Base-by-base conservation (phyloP, 2,797 vertebrate species). In the Intellagama lesueurii region DNA sequence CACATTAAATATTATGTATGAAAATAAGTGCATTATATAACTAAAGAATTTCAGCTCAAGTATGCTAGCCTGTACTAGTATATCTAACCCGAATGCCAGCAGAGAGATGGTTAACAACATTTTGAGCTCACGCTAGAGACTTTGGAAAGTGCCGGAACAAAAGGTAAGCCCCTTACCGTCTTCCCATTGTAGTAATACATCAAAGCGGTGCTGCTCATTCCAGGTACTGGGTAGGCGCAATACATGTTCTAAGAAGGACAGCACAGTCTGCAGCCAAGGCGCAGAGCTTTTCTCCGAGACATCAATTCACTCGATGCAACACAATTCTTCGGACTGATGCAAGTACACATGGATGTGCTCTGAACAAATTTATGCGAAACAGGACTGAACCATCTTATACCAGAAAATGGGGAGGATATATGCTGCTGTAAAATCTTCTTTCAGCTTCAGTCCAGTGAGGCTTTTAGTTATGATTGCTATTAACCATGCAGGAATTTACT, bases 171-270 rank as follows among this genome's bases (percentile, higher is more conserved):
- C 78, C 89, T 99, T 97, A 99, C 99, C 98, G 98, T 99, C 97
- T 99, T 99, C 85, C 99, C 98, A 95, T 99, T 99, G 98, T 99
- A 99, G 97, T 99, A 99, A 97, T 99, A 99, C 98, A 99, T 98
- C 97, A 99, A 97, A 95, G 98, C 98, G 98, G 97, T 99, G 97
- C 97, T 98, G 96, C 98, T 98, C 98, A 98, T 98, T 97, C 99
- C 98, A 96, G 99, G 98, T 94, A 99, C 98, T 89, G 99, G 98
- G 96, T 99, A 99, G 78, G 99, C 98, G 96, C 99, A 99, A 97
- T 99, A 99, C 98, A 99, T 99, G 97, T 94, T 95, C 91, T 26
- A 77, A 26, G 94, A 95, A 95, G 96, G 95, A 91, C 73, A 90
- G 90, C 91, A 91, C 90, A 88, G 93, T 92, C 92, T 94, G 91